phyloP scores from a whole-genome alignment of 2,113 vertebrate genomes.

The Hydrochoerus hydrochaeris region DNA sequence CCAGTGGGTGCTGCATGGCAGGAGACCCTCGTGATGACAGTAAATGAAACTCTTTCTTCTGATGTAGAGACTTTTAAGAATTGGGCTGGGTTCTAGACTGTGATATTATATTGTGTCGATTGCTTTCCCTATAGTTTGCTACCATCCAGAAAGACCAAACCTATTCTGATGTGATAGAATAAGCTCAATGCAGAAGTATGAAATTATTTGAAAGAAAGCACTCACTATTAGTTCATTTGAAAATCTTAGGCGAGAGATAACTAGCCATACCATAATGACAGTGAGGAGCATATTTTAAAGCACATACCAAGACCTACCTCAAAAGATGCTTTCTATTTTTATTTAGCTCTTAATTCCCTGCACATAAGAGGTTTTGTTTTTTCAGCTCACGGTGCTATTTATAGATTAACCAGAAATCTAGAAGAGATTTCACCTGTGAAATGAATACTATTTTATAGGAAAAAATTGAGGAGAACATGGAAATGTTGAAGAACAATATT shows the following conservation, averaged over 20 bases:
- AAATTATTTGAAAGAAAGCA: not conserved
- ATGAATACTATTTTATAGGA: not conserved
- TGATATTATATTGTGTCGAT: accelerated
- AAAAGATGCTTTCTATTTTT: not conserved
- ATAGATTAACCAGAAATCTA: not conserved
- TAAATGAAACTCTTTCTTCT: not conserved
- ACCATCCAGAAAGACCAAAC: not conserved
- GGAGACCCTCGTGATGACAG: not conserved
- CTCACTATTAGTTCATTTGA: not conserved
- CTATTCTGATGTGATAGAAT: not conserved
- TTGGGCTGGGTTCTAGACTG: accelerated
- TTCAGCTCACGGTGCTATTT: not conserved
- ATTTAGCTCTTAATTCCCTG: not conserved
- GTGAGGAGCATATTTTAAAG: not conserved
- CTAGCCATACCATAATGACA: not conserved
- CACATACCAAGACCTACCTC: not conserved
- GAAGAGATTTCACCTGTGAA: not conserved
- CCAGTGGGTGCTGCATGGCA: not conserved
- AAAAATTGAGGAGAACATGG: not conserved
- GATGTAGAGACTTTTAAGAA: not conserved
- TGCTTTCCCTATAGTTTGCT: not conserved
- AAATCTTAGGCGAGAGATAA: not conserved
- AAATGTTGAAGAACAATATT: not conserved
- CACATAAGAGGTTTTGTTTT: not conserved
- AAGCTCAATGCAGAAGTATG: not conserved